Base-by-base conservation (phyloP, 2,113 vertebrate species). In the Pomatorhinus ruficollis region DNA sequence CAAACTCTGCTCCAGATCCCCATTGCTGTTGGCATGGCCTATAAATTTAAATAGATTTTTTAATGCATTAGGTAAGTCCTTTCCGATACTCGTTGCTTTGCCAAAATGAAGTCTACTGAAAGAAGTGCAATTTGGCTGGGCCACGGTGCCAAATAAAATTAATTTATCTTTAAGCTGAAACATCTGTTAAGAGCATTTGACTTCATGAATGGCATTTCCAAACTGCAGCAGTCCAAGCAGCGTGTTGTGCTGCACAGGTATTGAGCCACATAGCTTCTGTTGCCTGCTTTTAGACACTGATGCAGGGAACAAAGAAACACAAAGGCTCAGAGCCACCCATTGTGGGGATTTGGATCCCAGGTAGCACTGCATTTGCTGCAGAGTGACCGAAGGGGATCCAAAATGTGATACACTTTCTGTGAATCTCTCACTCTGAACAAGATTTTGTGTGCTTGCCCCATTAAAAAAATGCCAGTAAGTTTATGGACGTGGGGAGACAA, bases 91-190 rank as follows among this genome's bases (percentile, higher is more conserved):
- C 27, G 1, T 7, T 60, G 68, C 56, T 74, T 83, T 95, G 89
- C 71, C 85, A 94, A 86, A 94, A 83, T 83, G 61, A 92, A 88
- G 83, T 89, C 86, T 94, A 68, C 75, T 93, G 88, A 93, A 96
- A 94, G 91, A 89, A 90, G 87, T 56, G 84, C 52, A 89, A 84
- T 95, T 95, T 96, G 93, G 60, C 94, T 81, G 80, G 79, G 76
- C 75, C 27, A 47, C 21, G 4, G 57, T 75, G 88, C 90, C 88
- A 83, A 93, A 86, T 66, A 81, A 44, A 93, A 93, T 72, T 83
- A 93, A 92, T 96, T 92, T 89, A 80, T 95, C 85, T 92, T 93
- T 89, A 86, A 90, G 65, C 68, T 78, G 35, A 54, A 95, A 87
- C 88, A 93, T 90, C 83, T 90, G 64, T 94, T 96, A 83, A 93